These are phyloP conservation scores for Cercopithecus mona DNA, from an alignment of 2,113 vertebrate species.

Conservation along the genomic window DNA sequence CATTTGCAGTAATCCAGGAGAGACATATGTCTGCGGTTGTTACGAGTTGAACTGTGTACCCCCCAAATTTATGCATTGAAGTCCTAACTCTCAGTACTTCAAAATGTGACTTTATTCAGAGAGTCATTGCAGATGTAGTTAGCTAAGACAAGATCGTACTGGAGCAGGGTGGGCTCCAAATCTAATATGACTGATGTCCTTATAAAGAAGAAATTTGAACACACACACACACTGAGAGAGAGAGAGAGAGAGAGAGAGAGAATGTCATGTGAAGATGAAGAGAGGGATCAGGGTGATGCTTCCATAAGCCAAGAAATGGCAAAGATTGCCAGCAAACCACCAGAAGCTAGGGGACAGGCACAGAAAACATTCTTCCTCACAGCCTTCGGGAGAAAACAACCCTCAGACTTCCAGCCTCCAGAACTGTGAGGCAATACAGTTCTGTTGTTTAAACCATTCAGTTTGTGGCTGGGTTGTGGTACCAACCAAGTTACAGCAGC, in stretches of 20 bases:
- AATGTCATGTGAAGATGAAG: background rate
- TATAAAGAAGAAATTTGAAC: background rate
- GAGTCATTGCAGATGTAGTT: background rate
- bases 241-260: too few relatives aligned
- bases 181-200: background rate
- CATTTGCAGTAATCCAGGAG: background rate
- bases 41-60: background rate
- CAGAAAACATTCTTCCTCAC: background rate
- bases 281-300: background rate
- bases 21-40: background rate
- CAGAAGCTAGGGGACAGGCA: background rate
- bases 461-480: background rate
- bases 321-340: background rate
- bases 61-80: background rate
- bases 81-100: background rate
- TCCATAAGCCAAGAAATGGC: background rate
- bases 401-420: background rate
- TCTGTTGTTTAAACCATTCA: background rate
- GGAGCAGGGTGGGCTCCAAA: background rate
- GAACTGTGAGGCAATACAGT: background rate
- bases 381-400: background rate
- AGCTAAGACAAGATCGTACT: background rate
- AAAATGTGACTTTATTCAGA: background rate
- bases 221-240: background rate
- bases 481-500: too few relatives aligned